phyloP scores from a whole-genome alignment of 2,888 invertebrate species.

The Gandaritis pyraliata region DNA sequence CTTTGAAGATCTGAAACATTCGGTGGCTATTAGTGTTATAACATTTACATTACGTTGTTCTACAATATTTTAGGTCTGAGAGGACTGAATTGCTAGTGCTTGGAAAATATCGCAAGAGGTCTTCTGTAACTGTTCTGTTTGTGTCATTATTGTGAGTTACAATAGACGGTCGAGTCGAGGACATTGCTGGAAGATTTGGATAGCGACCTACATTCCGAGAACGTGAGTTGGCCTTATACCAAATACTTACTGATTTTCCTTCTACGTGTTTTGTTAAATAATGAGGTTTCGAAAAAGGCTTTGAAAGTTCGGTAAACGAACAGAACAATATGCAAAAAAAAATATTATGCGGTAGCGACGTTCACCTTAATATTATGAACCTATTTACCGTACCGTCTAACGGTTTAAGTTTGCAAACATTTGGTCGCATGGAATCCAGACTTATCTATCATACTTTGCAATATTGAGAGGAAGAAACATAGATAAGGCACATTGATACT shows the following conservation, averaged over 20 bases:
- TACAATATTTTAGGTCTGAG: constrained; percentile 5
- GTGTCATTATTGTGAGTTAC: constrained; percentile 23
- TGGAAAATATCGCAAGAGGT: constrained; percentile 5
- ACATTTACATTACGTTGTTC: constrained; percentile 13
- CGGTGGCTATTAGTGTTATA: constrained; percentile 7
- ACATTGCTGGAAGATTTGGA: constrained; percentile 39
- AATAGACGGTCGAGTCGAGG: constrained; percentile 20
- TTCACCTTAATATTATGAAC: no score
- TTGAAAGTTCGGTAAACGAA: constrained; percentile 13
- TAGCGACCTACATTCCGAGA: constrained; percentile 54
- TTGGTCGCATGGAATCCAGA: no score
- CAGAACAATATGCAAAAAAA: not conserved
- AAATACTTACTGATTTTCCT: constrained; percentile 58
- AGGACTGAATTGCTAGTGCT: constrained; percentile 6
- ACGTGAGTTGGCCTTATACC: constrained; percentile 74
- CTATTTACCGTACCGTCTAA: no score
- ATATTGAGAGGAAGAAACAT: no score
- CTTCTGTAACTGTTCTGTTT: constrained; percentile 15
- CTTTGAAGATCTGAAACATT: constrained; percentile 22
- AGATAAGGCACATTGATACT: no score
- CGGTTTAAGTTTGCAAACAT: no score
- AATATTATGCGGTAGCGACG: not conserved
- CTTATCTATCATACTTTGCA: no score
- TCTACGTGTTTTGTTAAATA: constrained; percentile 46
- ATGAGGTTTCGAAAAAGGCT: constrained; percentile 18